phyloP scores from a whole-genome alignment of 2,888 invertebrate genomes.

The Xylota segnis region DNA sequence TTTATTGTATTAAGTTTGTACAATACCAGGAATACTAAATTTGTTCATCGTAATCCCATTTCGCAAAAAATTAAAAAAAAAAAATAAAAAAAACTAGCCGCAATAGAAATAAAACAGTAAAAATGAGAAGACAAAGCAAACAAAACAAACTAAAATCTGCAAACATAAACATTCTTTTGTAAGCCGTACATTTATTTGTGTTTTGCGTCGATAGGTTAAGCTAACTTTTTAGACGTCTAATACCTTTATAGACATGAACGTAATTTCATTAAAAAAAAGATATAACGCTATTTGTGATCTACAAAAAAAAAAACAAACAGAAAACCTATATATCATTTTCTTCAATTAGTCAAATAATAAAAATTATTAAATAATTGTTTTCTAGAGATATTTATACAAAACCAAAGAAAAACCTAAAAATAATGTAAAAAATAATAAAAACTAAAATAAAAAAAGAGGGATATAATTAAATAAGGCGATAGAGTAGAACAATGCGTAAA shows the following conservation, averaged over 20 bases:
- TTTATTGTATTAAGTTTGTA: conserved; percentile 76
- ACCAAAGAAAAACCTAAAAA: conserved; percentile 59
- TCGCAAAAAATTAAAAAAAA: conserved; percentile 45
- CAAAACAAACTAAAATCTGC: conserved; percentile 34
- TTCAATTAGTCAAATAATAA: conserved; percentile 78
- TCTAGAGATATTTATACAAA: conserved; percentile 76
- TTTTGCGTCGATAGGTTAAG: conserved; percentile 72
- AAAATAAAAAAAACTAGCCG: conserved; percentile 57
- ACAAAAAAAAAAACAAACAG: conserved; percentile 61
- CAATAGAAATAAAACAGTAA: conserved; percentile 51
- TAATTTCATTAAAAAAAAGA: conserved; percentile 67
- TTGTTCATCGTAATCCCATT: conserved; percentile 50
- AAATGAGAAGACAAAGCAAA: conserved; percentile 14
- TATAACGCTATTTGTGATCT: conserved; percentile 76
- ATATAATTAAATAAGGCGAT: conserved; percentile 55
- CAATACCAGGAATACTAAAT: conserved; percentile 58
- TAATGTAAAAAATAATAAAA: conserved; percentile 75
- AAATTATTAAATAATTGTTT: conserved; percentile 74
- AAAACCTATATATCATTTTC: conserved; percentile 77
- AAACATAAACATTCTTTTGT: conserved; percentile 44
- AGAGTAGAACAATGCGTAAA: conserved; percentile 73
- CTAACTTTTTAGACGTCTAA: conserved; percentile 65
- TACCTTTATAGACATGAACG: conserved; percentile 71
- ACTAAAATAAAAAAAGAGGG: conserved; percentile 64
- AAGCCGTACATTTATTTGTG: conserved; percentile 47